These are phyloP conservation scores for Poecilia gillii DNA, from an alignment of 2,797 vertebrate genomes.

Conservation along the genomic window DNA sequence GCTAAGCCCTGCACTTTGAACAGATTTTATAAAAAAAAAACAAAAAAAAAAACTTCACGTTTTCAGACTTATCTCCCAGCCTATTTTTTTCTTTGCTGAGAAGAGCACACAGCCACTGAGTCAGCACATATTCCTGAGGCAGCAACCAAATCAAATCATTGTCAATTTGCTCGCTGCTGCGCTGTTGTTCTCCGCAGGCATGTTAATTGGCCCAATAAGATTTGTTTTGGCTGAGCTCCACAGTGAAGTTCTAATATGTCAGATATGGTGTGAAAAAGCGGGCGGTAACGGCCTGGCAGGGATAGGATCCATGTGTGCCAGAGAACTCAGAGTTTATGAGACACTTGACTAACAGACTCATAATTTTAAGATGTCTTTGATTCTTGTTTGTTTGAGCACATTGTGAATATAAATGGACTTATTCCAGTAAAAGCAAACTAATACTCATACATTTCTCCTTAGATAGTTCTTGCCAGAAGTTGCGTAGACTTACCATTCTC, in stretches of 20 bases:
- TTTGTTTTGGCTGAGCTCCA: conserved; percentile 30
- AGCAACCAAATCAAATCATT: conserved; percentile 28
- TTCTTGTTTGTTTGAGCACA: conserved; percentile 2
- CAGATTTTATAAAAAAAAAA: not conserved
- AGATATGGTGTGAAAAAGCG: conserved; percentile 36
- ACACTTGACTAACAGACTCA: conserved; percentile 13
- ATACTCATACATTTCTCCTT: not conserved
- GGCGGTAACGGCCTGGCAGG: conserved; percentile 23
- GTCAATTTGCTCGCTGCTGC: conserved; percentile 1
- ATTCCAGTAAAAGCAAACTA: conserved; percentile 1
- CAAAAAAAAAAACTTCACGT: too few species aligned
- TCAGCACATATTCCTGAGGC: conserved; percentile 18
- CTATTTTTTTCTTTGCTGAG: not conserved
- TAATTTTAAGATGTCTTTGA: conserved; percentile 6
- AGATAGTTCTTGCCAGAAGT: not conserved
- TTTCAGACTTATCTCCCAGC: not conserved
- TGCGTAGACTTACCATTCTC: not conserved
- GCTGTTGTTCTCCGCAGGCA: not conserved
- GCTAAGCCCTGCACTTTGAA: not conserved
- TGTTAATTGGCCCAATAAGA: conserved; percentile 28
- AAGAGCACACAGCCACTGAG: not conserved
- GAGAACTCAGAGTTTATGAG: conserved; percentile 40
- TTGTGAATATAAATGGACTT: not conserved
- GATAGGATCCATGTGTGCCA: conserved; percentile 16
- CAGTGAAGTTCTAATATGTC: conserved; percentile 32